Evolutionary conservation across 2,797 vertebrate species (phyloP).

Genomic region (Spinibarbus caldwelli): DNA sequence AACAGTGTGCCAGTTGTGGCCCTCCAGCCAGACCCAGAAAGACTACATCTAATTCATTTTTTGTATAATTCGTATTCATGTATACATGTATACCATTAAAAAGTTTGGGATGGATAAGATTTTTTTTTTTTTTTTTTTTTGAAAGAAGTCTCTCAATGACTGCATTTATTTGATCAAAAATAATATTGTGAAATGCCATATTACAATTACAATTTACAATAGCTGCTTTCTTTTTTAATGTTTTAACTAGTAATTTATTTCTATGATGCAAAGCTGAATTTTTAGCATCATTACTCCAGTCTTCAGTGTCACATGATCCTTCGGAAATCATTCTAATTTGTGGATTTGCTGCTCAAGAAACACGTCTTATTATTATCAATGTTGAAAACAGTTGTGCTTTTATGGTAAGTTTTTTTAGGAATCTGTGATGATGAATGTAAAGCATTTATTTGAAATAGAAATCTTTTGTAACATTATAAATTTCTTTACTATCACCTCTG

Average conservation of each 20-base stretch:
- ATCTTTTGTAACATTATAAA: not conserved
- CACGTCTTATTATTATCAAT: not conserved
- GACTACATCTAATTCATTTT: too few relatives aligned
- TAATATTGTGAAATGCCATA: not conserved
- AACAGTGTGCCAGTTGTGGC: slow-evolving; percentile 14
- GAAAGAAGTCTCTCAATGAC: not conserved
- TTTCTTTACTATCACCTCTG: not conserved
- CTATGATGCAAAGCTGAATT: not conserved
- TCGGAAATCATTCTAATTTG: not conserved
- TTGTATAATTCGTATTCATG: too few relatives aligned
- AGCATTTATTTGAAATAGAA: not conserved
- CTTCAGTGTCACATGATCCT: not conserved
- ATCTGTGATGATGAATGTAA: not conserved
- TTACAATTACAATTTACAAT: not conserved
- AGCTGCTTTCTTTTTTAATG: too few relatives aligned
- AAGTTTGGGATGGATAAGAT: too few relatives aligned
- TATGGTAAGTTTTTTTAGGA: not conserved
- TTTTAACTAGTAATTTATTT: too few relatives aligned
- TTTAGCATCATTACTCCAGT: not conserved
- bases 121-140: not conserved
- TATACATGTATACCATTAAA: too few relatives aligned
- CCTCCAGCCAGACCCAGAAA: not conserved
- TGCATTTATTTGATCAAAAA: not conserved
- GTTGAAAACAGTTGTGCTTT: not conserved
- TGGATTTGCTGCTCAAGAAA: not conserved